phyloP scores from a whole-genome alignment of 2,113 vertebrate genomes.

The Sterna hirundo region DNA sequence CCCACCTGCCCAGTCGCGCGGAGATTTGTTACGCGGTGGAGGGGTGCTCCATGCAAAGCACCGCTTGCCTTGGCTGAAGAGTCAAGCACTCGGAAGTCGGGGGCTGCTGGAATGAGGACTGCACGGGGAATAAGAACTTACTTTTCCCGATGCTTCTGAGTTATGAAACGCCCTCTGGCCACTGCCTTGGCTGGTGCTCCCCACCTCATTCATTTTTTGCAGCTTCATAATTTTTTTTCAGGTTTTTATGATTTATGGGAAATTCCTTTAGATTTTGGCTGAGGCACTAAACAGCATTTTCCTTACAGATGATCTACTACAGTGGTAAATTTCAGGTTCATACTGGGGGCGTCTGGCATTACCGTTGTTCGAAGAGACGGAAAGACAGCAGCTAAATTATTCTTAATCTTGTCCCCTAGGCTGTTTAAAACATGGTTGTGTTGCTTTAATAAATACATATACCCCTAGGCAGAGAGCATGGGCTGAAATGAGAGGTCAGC shows the following conservation, averaged over 20 bases:
- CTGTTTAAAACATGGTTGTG: not conserved
- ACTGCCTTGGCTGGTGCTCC: not conserved
- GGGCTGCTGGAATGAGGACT: not conserved
- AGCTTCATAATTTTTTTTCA: not conserved
- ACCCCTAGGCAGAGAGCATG: not conserved
- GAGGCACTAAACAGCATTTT: not conserved
- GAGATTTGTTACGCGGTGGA: not conserved
- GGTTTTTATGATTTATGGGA: not conserved
- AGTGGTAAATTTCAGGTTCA: not conserved
- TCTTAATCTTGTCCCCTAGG: not conserved
- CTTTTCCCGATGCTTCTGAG: not conserved
- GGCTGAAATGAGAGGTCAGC: not conserved
- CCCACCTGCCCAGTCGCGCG: not conserved
- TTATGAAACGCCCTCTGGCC: not conserved
- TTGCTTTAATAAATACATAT: not conserved
- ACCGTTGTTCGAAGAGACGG: not conserved
- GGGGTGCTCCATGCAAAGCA: not conserved
- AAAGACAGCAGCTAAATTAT: not conserved
- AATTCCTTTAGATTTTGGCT: not conserved
- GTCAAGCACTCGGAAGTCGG: not conserved
- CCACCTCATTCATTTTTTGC: not conserved
- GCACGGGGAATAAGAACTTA: not conserved
- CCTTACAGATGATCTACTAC: not conserved
- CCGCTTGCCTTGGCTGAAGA: not conserved
- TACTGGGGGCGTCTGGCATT: not conserved